These are phyloP conservation scores for Drosophila paulistorum DNA, from an alignment of 1,140 invertebrate species.

Conservation along the genomic window DNA sequence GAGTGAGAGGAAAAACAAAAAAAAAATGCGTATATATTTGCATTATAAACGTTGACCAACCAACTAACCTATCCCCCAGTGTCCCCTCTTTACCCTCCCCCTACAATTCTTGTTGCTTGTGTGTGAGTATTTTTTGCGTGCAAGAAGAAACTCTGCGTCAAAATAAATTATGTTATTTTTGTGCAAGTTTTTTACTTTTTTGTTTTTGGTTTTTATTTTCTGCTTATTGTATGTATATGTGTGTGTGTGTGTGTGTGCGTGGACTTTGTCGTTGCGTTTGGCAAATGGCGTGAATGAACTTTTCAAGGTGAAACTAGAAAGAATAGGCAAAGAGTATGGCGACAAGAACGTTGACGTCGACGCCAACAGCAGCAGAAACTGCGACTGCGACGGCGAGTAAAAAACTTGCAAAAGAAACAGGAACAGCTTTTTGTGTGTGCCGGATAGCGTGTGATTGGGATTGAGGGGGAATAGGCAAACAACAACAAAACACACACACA, in stretches of 20 bases:
- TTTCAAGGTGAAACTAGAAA: conserved; percentile 82
- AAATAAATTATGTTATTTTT: conserved; percentile 82
- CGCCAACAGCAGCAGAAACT: conserved; percentile 29
- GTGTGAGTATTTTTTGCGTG: conserved; percentile 57
- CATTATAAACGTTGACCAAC: conserved; percentile 73
- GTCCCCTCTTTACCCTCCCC: conserved; percentile 6
- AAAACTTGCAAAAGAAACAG: conserved; percentile 70
- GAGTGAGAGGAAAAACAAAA: conserved; percentile 12
- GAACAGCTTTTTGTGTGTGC: conserved; percentile 59
- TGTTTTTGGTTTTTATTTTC: conserved; percentile 23
- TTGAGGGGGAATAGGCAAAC: conserved; percentile 42
- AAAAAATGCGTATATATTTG: conserved; percentile 75
- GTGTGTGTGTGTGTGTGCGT: conserved; percentile 16
- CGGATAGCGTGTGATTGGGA: conserved; percentile 72
- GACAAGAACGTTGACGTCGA: conserved; percentile 46
- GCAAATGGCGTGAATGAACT: conserved; percentile 77
- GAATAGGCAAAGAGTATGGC: conserved; percentile 72
- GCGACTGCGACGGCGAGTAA: conserved; percentile 15
- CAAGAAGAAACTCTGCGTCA: conserved; percentile 53
- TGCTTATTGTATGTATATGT: conserved; percentile 13
- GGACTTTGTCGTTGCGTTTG: conserved; percentile 73
- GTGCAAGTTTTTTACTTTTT: conserved; percentile 73
- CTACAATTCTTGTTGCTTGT: conserved; percentile 18
- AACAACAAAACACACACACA: conserved; percentile 33
- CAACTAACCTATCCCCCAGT: conserved; percentile 10